Percentiles rank a stretch among this genome's conserved stretches.
Evolutionary conservation across 1,140 invertebrate genomes (phyloP).

Genomic region (Solen grandis): DNA sequence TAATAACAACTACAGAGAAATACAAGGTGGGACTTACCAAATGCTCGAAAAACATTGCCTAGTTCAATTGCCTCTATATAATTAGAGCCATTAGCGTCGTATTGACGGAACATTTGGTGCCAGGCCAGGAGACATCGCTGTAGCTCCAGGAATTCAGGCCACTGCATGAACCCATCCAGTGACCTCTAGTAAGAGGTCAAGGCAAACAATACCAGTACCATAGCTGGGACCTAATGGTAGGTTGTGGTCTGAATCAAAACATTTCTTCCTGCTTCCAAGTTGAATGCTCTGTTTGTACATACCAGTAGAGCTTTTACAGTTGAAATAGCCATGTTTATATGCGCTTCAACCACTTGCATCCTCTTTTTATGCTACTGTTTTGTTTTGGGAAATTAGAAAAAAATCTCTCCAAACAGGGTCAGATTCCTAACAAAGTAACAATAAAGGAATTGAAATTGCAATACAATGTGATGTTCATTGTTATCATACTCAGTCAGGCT

Average conservation of each 20-base stretch:
- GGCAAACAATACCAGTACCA: conserved; percentile 1
- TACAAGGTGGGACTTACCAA: conserved; percentile 62
- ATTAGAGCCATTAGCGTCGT: conserved; percentile 69
- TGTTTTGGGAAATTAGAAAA: no score
- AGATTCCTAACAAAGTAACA: no score
- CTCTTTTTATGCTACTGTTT: no score
- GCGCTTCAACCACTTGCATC: no score
- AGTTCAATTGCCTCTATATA: conserved; percentile 75
- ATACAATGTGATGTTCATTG: no score
- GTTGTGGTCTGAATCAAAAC: not conserved
- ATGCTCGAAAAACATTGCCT: conserved; percentile 63
- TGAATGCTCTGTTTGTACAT: no score
- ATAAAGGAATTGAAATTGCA: no score
- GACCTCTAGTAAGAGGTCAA: conserved; percentile 65
- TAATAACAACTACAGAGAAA: not conserved
- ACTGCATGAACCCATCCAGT: conserved; percentile 77
- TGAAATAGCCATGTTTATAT: not conserved
- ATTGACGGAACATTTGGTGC: conserved; percentile 68
- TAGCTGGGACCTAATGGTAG: not conserved
- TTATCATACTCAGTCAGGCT: no score
- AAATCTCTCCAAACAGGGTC: no score
- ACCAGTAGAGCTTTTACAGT: not conserved
- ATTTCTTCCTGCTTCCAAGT: not conserved
- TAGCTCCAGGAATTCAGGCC: conserved; percentile 74
- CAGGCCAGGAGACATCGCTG: conserved; percentile 74